These are phyloP conservation scores for Linyphia triangularis DNA, from an alignment of 2,888 invertebrate species.

Conservation along the genomic window DNA sequence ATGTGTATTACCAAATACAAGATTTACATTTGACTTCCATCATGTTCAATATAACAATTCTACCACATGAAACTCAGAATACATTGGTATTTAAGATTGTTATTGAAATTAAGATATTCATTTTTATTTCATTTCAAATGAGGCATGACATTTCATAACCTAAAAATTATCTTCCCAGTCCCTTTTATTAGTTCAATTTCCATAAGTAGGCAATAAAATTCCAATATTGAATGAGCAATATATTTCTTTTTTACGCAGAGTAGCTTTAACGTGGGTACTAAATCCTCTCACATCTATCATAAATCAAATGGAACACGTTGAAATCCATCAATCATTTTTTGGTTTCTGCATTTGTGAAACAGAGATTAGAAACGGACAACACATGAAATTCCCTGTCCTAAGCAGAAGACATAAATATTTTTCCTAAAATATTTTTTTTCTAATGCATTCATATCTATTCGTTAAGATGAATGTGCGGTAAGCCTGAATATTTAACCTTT, in stretches of 20 bases:
- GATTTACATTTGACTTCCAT: no score
- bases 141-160: slow-evolving; percentile 29
- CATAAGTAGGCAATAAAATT: slow-evolving; percentile 49
- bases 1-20: no score
- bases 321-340: slow-evolving; percentile 57
- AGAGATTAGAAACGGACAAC: slow-evolving; percentile 24
- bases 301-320: slow-evolving; percentile 47
- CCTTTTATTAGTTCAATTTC: slow-evolving; percentile 56
- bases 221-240: slow-evolving; percentile 14
- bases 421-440: not conserved
- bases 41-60: no score
- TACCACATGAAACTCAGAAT: no score
- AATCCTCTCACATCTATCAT: slow-evolving; percentile 39
- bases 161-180: slow-evolving; percentile 37
- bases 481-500: not conserved
- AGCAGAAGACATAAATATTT: not conserved
- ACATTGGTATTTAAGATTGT: no score
- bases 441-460: not conserved
- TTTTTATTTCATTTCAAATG: slow-evolving; percentile 30
- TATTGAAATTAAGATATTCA: no score
- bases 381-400: not conserved
- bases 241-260: slow-evolving; percentile 30
- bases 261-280: slow-evolving; percentile 18
- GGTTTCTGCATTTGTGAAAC: slow-evolving; percentile 42
- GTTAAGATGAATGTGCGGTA: not conserved